Base-by-base conservation (phyloP, 2,113 vertebrate species). In the Thunnus maccoyii region DNA sequence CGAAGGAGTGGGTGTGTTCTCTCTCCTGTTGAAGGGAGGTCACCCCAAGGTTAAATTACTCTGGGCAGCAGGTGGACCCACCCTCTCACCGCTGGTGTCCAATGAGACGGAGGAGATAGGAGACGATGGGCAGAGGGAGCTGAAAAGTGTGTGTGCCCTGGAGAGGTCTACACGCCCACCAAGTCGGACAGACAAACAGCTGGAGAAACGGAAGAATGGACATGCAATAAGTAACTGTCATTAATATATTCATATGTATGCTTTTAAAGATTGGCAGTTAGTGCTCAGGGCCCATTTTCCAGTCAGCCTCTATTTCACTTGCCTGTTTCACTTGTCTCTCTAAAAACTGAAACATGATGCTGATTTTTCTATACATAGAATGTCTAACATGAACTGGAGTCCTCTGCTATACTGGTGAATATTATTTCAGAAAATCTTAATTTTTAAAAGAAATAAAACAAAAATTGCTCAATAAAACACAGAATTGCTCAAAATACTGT, bases 1-100 rank as follows among this genome's bases (percentile, higher is more conserved):
- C 5, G 93, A 93, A 73, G 94, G 94, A 0, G 83, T 95, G 0
- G 93, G 95, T 1, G 93, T 95, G 47, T 96, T 95, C 89, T 93
- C 93, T 1, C 78, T 96, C 46, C 54, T 91, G 27, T 54, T 96
- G 65, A 91, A 77, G 15, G 94, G 93, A 63, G 94, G 94, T 66
- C 80, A 91, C 67, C 93, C 93, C 0, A 84, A 84, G 41, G 91
- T 85, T 50, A 91, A 84, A 32, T 17, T 96, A 52, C 80, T 94
- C 4, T 96, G 95, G 95, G 90, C 92, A 10, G 95, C 93, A 1
- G 95, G 95, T 2, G 93, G 94, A 1, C 4, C 74, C n/a, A 91
- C 87, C 0, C 78, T 96, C 6, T 82, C 57, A 0, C 88, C 88
- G 0, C 51, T 96, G 54, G 72, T 80, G 51, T 95, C 95, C 76